Conservation (phyloP, 2,113 vertebrate species). For the Leptobrachium leishanense region DNA sequence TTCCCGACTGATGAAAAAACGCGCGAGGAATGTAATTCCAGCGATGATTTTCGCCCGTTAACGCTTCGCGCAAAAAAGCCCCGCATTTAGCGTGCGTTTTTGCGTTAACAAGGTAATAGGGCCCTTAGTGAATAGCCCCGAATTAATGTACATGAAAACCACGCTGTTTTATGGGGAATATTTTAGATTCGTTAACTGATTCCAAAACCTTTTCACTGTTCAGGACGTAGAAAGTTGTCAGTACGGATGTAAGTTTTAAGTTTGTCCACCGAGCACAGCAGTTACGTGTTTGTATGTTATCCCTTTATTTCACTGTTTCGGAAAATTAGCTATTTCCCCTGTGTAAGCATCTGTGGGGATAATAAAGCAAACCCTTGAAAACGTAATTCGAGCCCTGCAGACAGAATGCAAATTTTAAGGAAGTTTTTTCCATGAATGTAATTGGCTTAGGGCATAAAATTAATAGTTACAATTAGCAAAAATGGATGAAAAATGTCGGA, state of each 20-base stretch:
- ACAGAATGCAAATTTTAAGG: background rate
- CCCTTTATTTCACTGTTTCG: background rate
- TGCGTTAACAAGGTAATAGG: no score
- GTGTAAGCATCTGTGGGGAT: background rate
- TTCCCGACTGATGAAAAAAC: no score
- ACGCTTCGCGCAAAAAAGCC: no score
- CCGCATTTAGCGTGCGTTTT: no score
- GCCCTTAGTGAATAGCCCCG: no score
- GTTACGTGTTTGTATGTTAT: background rate
- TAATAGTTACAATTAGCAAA: background rate
- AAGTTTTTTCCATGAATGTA: background rate
- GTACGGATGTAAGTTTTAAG: background rate
- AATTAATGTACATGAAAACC: no score
- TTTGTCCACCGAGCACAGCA: background rate
- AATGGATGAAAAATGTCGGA: background rate
- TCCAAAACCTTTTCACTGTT: no score
- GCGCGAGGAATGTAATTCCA: no score
- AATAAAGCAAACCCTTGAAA: background rate
- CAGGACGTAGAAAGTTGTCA: no score
- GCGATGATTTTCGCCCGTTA: no score
- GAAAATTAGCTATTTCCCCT: background rate
- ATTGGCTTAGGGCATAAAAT: constrained; percentile 3
- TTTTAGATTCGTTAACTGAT: no score
- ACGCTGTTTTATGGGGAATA: no score
- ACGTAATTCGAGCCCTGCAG: background rate